Conservation (phyloP, 2,797 vertebrate genomes). For the Galago senegalensis region DNA sequence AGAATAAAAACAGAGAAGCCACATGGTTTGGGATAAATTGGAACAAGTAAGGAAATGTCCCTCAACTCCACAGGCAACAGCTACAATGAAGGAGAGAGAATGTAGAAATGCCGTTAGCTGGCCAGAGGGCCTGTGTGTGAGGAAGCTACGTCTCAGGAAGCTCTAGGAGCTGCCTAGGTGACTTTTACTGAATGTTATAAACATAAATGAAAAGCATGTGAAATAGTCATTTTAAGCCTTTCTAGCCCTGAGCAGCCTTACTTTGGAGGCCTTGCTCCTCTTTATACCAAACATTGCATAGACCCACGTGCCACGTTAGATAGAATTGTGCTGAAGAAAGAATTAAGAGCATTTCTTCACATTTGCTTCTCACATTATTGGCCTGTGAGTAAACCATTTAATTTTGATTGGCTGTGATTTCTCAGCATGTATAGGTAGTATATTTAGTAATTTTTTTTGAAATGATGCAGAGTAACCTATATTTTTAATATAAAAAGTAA, state of each 20-base stretch:
- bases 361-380: conserved; percentile 9
- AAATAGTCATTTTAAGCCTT: neutral
- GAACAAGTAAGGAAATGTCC: neutral
- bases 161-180: neutral
- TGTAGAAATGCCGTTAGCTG: neutral
- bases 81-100: neutral
- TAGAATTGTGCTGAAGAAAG: neutral
- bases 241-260: neutral
- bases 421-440: neutral
- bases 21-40: conserved; percentile 28
- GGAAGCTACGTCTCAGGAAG: neutral
- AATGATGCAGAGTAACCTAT: neutral
- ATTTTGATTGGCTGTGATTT: conserved; percentile 22
- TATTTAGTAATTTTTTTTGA: neutral
- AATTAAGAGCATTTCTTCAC: neutral
- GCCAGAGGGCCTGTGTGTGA: neutral
- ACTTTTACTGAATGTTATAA: neutral
- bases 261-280: neutral
- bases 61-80: neutral
- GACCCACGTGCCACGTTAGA: neutral
- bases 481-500: neutral
- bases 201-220: neutral
- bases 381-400: neutral
- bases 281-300: neutral
- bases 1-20: conserved; percentile 44